Evolutionary conservation across 2,113 vertebrate species (phyloP).

Genomic region (Phalacrocorax brasilianus): DNA sequence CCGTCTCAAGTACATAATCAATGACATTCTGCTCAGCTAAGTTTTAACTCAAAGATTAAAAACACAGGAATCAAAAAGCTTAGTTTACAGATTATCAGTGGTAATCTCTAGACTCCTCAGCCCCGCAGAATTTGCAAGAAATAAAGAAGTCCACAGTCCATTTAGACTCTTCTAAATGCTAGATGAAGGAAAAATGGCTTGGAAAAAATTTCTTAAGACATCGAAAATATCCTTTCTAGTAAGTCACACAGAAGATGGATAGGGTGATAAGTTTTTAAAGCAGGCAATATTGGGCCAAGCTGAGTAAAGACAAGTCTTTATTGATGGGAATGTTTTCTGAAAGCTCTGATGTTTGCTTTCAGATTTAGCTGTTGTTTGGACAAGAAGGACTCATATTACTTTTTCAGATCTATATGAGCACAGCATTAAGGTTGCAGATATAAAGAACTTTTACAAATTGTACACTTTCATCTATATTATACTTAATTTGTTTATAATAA

Average conservation of each 20-base stretch:
- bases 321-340: slow-evolving; percentile 53
- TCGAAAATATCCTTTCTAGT: slow-evolving; percentile 39
- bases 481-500: not conserved
- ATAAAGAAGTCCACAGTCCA: slow-evolving; percentile 10
- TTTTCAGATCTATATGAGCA: slow-evolving; percentile 30
- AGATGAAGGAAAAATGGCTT: not conserved
- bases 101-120: not conserved
- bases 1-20: not conserved
- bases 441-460: not conserved
- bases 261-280: not conserved
- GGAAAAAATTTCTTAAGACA: not conserved
- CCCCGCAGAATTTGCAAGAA: not conserved
- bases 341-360: slow-evolving; percentile 66
- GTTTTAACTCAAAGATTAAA: not conserved
- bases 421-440: slow-evolving; percentile 54
- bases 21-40: not conserved
- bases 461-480: not conserved
- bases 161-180: not conserved
- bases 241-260: slow-evolving; percentile 5
- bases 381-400: slow-evolving; percentile 54
- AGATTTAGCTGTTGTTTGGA: slow-evolving; percentile 69
- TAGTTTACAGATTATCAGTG: not conserved
- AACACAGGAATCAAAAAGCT: not conserved
- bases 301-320: slow-evolving; percentile 45
- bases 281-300: slow-evolving; percentile 28